Evolutionary conservation across 1,140 invertebrate species (phyloP).

Genomic region (Anadara kagoshimensis): DNA sequence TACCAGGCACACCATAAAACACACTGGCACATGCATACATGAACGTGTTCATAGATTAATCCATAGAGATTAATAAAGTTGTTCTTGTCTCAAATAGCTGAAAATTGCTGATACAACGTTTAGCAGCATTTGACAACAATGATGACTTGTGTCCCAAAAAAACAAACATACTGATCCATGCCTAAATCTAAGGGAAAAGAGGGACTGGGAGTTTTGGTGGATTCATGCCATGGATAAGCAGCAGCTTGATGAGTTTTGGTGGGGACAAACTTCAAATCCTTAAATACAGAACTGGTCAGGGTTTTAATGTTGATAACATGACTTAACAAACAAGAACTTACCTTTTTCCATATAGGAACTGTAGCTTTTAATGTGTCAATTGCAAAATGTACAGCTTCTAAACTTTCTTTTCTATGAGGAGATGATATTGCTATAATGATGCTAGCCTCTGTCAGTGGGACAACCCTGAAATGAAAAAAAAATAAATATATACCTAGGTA

Average conservation of each 20-base stretch:
- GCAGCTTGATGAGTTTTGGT: neutral
- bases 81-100: no score
- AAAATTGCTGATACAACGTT: no score
- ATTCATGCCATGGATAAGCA: neutral
- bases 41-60: no score
- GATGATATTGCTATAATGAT: slow-evolving; percentile 93
- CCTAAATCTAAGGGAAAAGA: no score
- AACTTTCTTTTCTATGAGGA: slow-evolving; percentile 86
- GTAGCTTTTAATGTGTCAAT: slow-evolving; percentile 90
- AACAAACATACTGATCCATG: no score
- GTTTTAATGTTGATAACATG: neutral
- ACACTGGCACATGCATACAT: no score
- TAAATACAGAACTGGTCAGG: neutral
- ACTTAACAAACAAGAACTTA: slow-evolving; percentile 30
- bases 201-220: neutral
- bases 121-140: no score
- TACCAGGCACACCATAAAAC: no score
- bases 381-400: slow-evolving; percentile 87
- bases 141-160: no score
- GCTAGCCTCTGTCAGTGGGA: slow-evolving; percentile 91
- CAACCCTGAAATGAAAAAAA: slow-evolving; percentile 78
- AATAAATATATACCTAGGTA: no score
- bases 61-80: no score
- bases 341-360: slow-evolving; percentile 97
- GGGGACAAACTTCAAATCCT: neutral